Conservation (phyloP, 1,140 invertebrate genomes). For the Drosophila teissieri region DNA sequence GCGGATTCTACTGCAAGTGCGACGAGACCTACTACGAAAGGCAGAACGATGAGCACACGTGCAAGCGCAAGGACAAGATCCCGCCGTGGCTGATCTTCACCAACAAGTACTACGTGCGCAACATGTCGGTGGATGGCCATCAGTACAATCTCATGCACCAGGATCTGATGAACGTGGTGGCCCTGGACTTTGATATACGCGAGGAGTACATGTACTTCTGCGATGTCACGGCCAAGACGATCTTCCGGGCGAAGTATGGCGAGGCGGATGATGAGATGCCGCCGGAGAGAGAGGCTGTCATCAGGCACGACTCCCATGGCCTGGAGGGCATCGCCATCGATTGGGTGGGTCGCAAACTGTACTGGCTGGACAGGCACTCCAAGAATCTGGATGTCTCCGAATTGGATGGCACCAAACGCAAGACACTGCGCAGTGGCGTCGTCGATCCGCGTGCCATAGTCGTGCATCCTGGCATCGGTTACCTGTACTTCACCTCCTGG, state of each 20-base stretch:
- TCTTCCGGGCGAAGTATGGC: constrained; percentile 90
- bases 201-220: constrained; percentile 96
- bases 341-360: constrained; percentile 98
- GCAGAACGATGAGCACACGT: constrained; percentile 93
- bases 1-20: constrained; percentile 98
- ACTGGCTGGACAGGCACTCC: constrained; percentile 98
- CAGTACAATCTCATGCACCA: constrained; percentile 95
- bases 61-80: constrained; percentile 92
- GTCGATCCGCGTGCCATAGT: constrained; percentile 96
- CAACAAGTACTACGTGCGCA: constrained; percentile 98
- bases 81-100: constrained; percentile 98
- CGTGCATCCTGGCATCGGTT: constrained; percentile 97
- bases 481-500: constrained; percentile 98
- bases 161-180: constrained; percentile 98
- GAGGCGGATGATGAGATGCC: constrained; percentile 79
- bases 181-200: constrained; percentile 95
- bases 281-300: constrained; percentile 91
- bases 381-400: constrained; percentile 97
- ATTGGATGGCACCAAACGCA: constrained; percentile 95
- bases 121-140: constrained; percentile 95
- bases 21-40: constrained; percentile 96
- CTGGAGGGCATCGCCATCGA: constrained; percentile 98
- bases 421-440: constrained; percentile 94
- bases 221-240: constrained; percentile 97
- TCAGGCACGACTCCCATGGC: constrained; percentile 96